phyloP scores from a whole-genome alignment of 2,113 vertebrate species.

The Scophthalmus maximus region DNA sequence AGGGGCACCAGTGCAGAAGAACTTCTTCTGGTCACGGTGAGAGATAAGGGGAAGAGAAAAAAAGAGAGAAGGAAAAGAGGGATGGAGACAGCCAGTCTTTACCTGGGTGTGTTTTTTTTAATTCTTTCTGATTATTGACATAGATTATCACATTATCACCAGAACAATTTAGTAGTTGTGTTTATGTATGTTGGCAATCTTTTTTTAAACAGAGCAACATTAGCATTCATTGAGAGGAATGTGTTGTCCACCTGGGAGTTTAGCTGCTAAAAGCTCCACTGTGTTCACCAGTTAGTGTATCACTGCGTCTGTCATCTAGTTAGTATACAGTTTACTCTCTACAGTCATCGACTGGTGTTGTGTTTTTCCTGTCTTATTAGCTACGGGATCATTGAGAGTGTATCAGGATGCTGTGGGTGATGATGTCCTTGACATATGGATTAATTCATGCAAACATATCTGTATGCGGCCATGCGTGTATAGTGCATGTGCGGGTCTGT shows the following conservation, averaged over 20 bases:
- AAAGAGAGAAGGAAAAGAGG: slow-evolving; percentile 3
- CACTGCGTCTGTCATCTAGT: no score
- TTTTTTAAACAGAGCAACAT: neutral
- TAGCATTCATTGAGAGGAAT: neutral
- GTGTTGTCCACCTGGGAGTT: neutral
- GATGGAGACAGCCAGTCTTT: no score
- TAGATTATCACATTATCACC: no score
- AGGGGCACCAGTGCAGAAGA: slow-evolving; percentile 76
- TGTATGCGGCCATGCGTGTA: neutral
- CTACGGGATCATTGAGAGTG: no score
- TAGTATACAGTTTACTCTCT: neutral
- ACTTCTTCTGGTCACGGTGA: slow-evolving; percentile 73
- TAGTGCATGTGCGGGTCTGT: neutral
- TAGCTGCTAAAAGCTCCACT: no score
- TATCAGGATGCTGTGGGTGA: neutral
- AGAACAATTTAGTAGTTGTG: no score
- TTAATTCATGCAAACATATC: slow-evolving; percentile 2
- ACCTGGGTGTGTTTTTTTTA: no score
- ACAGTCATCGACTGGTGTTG: neutral
- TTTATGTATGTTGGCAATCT: no score
- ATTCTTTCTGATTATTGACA: no score
- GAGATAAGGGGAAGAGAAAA: slow-evolving; percentile 22
- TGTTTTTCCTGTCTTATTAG: neutral
- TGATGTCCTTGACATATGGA: slow-evolving; percentile 21
- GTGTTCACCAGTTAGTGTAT: no score